A percentile compares a stretch with the other conserved stretches of the same genome.
phyloP scores from a whole-genome alignment of 2,113 vertebrate species.

The Vombatus ursinus region DNA sequence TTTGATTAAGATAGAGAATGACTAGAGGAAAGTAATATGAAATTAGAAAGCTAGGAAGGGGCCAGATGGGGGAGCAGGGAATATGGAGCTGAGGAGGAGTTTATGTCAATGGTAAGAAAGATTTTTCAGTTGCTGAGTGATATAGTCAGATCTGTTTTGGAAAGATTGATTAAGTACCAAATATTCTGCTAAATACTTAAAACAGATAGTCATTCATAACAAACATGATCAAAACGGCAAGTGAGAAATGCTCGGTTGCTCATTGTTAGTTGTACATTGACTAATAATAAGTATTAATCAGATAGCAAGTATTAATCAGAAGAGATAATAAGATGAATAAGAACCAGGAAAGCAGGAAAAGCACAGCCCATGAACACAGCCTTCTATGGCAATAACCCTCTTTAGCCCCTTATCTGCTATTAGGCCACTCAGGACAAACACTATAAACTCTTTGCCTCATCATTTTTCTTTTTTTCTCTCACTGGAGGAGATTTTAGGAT shows the following conservation, averaged over 20 bases:
- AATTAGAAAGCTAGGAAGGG: background rate
- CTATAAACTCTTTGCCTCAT: background rate
- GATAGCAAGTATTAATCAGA: background rate
- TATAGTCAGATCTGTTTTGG: background rate
- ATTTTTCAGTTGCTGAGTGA: background rate
- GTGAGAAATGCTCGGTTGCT: background rate
- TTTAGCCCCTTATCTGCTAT: background rate
- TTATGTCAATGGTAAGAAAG: background rate
- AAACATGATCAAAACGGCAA: slow-evolving; percentile 13
- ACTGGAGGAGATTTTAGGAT: background rate
- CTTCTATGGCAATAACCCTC: background rate
- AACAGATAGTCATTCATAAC: background rate
- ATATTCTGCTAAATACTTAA: background rate
- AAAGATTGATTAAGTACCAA: background rate
- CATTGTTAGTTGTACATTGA: background rate
- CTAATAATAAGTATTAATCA: background rate
- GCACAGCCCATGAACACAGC: background rate
- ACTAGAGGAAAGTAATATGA: background rate
- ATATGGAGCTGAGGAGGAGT: background rate
- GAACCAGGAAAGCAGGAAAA: background rate
- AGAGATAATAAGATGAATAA: background rate
- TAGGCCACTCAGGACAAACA: background rate
- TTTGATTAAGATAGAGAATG: background rate
- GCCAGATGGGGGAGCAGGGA: background rate
- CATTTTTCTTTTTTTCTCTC: background rate